Conservation (phyloP, 2,113 vertebrate species). For the Datnioides undecimradiatus region DNA sequence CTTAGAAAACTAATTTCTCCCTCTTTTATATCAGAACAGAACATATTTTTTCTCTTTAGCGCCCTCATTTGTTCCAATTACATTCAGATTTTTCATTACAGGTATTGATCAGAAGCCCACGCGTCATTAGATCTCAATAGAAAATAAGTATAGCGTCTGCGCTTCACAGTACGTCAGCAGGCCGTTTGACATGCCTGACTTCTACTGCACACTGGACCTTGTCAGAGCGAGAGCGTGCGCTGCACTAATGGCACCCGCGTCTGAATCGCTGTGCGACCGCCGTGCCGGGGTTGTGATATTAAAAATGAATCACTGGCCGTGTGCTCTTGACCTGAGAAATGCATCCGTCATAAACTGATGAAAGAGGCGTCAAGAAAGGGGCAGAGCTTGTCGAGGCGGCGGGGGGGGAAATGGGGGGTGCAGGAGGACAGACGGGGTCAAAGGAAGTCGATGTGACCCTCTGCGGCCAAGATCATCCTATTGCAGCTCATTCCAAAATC, state of each 20-base stretch:
- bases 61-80: conserved; percentile 15
- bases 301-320: conserved; percentile 45
- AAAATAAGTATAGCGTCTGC: background rate
- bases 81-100: background rate
- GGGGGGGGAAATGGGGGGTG: no score
- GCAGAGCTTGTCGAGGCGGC: no score
- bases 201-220: conserved; percentile 1
- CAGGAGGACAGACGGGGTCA: conserved; percentile 10
- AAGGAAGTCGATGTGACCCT: conserved; percentile 17
- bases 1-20: conserved; percentile 2
- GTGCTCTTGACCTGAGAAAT: conserved; percentile 47
- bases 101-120: background rate
- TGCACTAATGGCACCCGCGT: conserved; percentile 32
- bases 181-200: conserved; percentile 7
- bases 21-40: conserved; percentile 23
- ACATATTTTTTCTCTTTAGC: background rate
- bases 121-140: conserved; percentile 8
- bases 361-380: conserved; percentile 24
- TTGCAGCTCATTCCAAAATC: conserved; percentile 22
- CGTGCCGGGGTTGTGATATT: conserved; percentile 18
- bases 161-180: background rate
- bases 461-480: conserved; percentile 2
- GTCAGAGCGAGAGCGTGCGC: conserved; percentile 29
- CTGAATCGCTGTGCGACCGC: conserved; percentile 36
- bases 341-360: conserved; percentile 34